A percentile compares a stretch with the other conserved stretches of the same genome.
phyloP scores from a whole-genome alignment of 1,140 invertebrate species.

The Grapholita molesta region DNA sequence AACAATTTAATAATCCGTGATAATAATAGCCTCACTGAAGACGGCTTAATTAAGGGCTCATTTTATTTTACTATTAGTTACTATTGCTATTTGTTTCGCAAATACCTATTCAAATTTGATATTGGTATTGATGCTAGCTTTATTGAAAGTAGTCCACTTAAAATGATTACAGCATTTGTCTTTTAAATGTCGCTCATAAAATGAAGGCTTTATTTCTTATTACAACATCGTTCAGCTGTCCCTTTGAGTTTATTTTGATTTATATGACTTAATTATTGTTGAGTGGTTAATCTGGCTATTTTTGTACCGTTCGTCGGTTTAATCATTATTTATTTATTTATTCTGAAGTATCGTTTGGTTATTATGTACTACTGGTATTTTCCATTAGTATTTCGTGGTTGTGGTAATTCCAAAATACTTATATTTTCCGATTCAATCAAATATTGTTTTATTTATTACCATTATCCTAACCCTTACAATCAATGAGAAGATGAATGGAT shows the following conservation, averaged over 20 bases:
- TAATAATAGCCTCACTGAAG: neutral
- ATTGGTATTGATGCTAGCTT: neutral
- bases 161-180: neutral
- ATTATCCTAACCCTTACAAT: too few species aligned
- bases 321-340: too few species aligned
- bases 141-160: neutral
- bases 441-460: too few species aligned
- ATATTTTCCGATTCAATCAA: too few species aligned
- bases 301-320: neutral
- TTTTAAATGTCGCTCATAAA: neutral
- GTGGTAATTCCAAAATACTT: too few species aligned
- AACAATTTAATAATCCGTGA: conserved; percentile 3
- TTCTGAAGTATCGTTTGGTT: too few species aligned
- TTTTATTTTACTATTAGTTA: neutral
- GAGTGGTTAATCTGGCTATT: neutral
- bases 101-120: neutral
- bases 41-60: neutral
- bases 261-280: neutral
- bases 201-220: neutral
- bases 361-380: too few species aligned
- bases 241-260: neutral
- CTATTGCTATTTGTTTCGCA: neutral
- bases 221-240: neutral
- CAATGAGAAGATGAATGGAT: too few species aligned
- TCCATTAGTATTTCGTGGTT: too few species aligned